Conservation (phyloP, 2,888 invertebrate genomes). For the Drosophila fulvimacula region DNA sequence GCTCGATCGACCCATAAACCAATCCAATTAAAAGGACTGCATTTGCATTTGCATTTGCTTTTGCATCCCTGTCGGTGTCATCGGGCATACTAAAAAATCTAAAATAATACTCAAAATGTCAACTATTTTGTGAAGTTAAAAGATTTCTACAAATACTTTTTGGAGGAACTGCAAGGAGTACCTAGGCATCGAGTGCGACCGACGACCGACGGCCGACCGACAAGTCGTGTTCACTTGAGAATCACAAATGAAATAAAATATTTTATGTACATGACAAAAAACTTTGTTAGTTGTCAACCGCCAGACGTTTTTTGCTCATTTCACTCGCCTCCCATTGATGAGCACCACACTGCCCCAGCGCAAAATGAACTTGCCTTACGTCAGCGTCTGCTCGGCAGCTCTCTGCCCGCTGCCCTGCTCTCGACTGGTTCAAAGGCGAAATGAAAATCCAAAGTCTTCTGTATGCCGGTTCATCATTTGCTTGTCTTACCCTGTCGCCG, state of each 20-base stretch:
- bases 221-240: conserved; percentile 59
- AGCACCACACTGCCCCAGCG: conserved; percentile 35
- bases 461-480: conserved; percentile 66
- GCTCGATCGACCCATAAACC: conserved; percentile 15
- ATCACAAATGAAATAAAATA: conserved; percentile 72
- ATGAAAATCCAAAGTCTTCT: conserved; percentile 55
- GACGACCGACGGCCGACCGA: conserved; percentile 2
- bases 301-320: conserved; percentile 68
- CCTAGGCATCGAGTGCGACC: conserved; percentile 9
- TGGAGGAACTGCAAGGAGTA: conserved; percentile 11
- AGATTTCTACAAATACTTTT: conserved; percentile 34
- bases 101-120: conserved; percentile 70
- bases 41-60: conserved; percentile 75
- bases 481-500: conserved; percentile 55
- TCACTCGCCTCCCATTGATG: conserved; percentile 65
- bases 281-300: conserved; percentile 65
- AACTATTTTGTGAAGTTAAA: conserved; percentile 62
- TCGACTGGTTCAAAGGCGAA: conserved; percentile 18
- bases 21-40: conserved; percentile 76
- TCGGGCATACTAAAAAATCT: conserved; percentile 51
- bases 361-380: conserved; percentile 48
- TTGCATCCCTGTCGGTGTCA: conserved; percentile 77
- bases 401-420: neutral
- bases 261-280: conserved; percentile 60
- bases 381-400: neutral